Evolutionary conservation across 2,888 invertebrate species (phyloP).

Genomic region (Meghimatium bilineatum): DNA sequence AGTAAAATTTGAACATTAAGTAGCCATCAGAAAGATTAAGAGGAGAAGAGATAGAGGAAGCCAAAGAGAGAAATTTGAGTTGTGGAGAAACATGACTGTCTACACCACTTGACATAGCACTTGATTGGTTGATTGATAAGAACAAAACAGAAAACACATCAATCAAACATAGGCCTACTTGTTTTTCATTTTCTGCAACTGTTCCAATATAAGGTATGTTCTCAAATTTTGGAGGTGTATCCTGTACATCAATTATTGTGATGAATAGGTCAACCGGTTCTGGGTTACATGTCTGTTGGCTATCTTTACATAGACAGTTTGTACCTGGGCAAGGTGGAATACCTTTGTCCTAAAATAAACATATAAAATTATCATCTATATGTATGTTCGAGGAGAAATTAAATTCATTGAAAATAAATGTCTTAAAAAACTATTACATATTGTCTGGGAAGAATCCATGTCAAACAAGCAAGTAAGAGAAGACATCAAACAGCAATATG

Average conservation of each 20-base stretch:
- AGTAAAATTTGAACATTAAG: too few relatives aligned
- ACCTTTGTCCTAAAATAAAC: conserved; percentile 43
- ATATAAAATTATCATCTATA: neutral
- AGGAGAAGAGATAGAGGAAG: too few relatives aligned
- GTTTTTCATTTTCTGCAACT: conserved; percentile 85
- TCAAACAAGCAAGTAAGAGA: too few relatives aligned
- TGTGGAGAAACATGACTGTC: too few relatives aligned
- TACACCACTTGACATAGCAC: too few relatives aligned
- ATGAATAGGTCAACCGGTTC: conserved; percentile 87
- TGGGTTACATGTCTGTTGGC: conserved; percentile 68
- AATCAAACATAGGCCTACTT: conserved; percentile 77
- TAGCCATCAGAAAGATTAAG: too few relatives aligned
- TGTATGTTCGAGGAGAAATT: too few relatives aligned
- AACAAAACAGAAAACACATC: conserved; percentile 31
- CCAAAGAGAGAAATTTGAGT: too few relatives aligned
- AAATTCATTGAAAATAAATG: too few relatives aligned
- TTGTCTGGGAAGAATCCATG: neutral
- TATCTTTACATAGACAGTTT: conserved; percentile 35
- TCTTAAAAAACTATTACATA: too few relatives aligned
- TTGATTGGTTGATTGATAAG: too few relatives aligned
- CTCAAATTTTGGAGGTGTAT: conserved; percentile 93
- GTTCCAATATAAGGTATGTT: conserved; percentile 90
- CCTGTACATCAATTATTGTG: conserved; percentile 92
- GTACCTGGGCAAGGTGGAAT: conserved; percentile 41
- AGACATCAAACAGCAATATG: too few relatives aligned